These are phyloP conservation scores for Aradophagus sp. DNA, from an alignment of 1,140 invertebrate species.

Conservation along the genomic window DNA sequence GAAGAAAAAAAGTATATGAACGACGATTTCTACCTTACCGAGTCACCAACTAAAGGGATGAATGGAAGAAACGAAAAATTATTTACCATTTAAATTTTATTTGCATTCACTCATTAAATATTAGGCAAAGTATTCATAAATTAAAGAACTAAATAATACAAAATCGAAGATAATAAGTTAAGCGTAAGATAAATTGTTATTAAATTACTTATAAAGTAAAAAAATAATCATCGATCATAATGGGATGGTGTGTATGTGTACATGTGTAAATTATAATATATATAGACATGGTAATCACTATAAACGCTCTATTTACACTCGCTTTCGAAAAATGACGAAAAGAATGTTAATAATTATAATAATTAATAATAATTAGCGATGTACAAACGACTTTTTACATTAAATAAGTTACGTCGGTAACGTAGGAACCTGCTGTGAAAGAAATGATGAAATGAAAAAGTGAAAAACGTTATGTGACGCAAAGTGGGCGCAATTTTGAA, in stretches of 20 bases:
- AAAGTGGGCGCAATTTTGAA: slow-evolving; percentile 27
- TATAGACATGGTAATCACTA: slow-evolving; percentile 26
- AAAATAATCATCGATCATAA: slow-evolving; percentile 28
- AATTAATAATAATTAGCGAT: slow-evolving; percentile 34
- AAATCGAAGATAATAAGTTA: slow-evolving; percentile 37
- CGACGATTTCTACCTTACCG: slow-evolving; percentile 38
- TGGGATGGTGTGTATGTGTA: slow-evolving; percentile 17
- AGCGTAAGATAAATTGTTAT: slow-evolving; percentile 25
- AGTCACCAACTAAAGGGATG: slow-evolving; percentile 16
- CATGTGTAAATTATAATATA: slow-evolving; percentile 28
- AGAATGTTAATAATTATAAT: slow-evolving; percentile 30
- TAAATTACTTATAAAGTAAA: slow-evolving; percentile 26
- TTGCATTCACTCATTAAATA: no score
- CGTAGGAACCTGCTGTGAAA: slow-evolving; percentile 50
- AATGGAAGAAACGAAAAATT: slow-evolving; percentile 8
- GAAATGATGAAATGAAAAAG: slow-evolving; percentile 34
- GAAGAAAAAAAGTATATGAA: slow-evolving; percentile 10
- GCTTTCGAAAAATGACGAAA: slow-evolving; percentile 37
- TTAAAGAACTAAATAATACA: slow-evolving; percentile 25
- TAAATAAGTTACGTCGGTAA: slow-evolving; percentile 54
- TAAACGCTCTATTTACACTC: slow-evolving; percentile 46
- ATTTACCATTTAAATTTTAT: no score
- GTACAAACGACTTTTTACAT: slow-evolving; percentile 53
- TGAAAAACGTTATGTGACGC: slow-evolving; percentile 21
- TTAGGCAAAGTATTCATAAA: no score